Evolutionary conservation across 2,113 vertebrate species (phyloP).

Genomic region (Panurus biarmicus): DNA sequence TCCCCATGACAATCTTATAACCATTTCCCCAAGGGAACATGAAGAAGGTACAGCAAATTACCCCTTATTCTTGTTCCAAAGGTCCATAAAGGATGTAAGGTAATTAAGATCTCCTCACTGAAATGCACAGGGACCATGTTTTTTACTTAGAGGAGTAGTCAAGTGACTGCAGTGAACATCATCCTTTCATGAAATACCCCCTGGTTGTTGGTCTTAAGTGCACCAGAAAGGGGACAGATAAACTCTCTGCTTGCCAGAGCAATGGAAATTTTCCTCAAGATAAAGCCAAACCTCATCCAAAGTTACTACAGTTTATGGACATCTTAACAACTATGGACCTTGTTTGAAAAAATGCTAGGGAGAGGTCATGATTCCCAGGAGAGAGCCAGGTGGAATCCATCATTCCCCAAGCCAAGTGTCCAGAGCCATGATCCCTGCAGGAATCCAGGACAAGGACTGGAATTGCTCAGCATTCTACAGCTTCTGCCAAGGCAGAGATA

Average conservation of each 20-base stretch:
- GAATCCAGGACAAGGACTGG: not conserved
- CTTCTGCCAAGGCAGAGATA: not conserved
- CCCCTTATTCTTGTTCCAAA: not conserved
- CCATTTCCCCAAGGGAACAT: not conserved
- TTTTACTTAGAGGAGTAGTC: not conserved
- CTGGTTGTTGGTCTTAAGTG: not conserved
- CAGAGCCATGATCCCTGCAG: not conserved
- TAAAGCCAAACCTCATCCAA: slow-evolving; percentile 39
- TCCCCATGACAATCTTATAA: not conserved
- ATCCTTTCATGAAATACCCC: not conserved
- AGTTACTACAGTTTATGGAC: slow-evolving; percentile 8
- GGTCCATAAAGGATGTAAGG: not conserved
- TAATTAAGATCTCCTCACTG: not conserved
- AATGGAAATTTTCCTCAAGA: slow-evolving; percentile 35
- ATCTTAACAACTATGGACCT: not conserved
- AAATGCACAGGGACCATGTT: not conserved
- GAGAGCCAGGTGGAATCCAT: not conserved
- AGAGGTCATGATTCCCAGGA: not conserved
- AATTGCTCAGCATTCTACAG: not conserved
- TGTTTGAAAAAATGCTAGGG: not conserved
- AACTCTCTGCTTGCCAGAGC: not conserved
- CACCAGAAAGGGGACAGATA: not conserved
- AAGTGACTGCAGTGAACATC: not conserved
- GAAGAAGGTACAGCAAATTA: not conserved
- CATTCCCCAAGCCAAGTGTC: not conserved